Percentiles rank a stretch among this genome's conserved stretches.
Evolutionary conservation across 1,140 invertebrate species (phyloP).

Genomic region (Yoshiicerus persimilis): DNA sequence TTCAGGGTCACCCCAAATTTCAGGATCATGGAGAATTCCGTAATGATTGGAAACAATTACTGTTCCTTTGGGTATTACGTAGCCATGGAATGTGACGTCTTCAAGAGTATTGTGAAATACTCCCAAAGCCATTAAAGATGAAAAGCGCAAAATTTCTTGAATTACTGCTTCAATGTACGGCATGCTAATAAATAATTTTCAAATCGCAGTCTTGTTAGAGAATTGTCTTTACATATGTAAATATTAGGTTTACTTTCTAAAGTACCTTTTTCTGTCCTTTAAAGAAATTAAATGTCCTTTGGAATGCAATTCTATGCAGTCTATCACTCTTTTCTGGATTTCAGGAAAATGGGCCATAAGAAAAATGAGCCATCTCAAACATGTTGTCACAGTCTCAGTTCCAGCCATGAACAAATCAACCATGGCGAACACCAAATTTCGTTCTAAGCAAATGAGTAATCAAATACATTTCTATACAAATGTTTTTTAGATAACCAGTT

Average conservation of each 20-base stretch:
- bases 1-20: no score
- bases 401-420: neutral
- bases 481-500: neutral
- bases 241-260: neutral
- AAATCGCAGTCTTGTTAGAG: no score
- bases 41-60: no score
- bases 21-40: no score
- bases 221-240: no score
- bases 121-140: no score
- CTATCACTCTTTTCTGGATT: neutral
- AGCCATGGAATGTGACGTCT: no score
- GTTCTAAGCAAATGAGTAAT: neutral
- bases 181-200: no score
- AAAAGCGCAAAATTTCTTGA: no score
- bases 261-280: neutral
- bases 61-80: no score
- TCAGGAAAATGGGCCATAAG: neutral
- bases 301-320: neutral
- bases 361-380: neutral
- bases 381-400: neutral
- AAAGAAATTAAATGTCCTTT: neutral
- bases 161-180: slow-evolving; percentile 34
- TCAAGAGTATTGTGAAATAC: no score
- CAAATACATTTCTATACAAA: neutral
- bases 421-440: neutral